phyloP scores from a whole-genome alignment of 2,888 invertebrate genomes.

The Melikaiella ostensackeni region DNA sequence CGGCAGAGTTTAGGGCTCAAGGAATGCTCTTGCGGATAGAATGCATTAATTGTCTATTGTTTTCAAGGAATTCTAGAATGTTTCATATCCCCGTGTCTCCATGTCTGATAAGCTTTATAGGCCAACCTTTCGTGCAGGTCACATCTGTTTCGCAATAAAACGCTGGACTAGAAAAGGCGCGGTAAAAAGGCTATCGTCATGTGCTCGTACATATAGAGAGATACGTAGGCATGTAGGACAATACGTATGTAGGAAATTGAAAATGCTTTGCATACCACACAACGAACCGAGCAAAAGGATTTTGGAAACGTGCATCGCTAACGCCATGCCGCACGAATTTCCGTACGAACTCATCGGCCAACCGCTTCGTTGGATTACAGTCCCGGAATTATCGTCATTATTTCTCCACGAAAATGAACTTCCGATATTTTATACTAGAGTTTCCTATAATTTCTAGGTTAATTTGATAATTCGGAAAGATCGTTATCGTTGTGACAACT shows the following conservation, averaged over 20 bases:
- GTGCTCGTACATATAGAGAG: not conserved
- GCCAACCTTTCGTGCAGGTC: not conserved
- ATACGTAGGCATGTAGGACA: slow-evolving; percentile 27
- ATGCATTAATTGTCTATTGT: slow-evolving; percentile 73
- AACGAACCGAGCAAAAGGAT: slow-evolving; percentile 12
- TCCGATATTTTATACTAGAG: slow-evolving; percentile 6
- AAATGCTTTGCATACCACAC: slow-evolving; percentile 31
- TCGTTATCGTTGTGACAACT: not conserved
- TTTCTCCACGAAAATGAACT: not conserved
- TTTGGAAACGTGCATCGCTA: not conserved
- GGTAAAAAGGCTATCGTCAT: slow-evolving; percentile 4
- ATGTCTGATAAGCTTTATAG: not conserved
- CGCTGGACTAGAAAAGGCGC: slow-evolving; percentile 2
- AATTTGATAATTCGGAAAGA: not conserved
- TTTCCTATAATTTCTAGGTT: not conserved
- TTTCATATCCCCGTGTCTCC: slow-evolving; percentile 36
- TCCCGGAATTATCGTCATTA: slow-evolving; percentile 16
- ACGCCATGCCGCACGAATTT: not conserved
- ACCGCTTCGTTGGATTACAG: slow-evolving; percentile 12
- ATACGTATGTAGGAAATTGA: slow-evolving; percentile 27
- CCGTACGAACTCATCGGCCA: not conserved
- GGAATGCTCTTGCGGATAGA: slow-evolving; percentile 65
- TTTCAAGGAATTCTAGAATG: slow-evolving; percentile 59
- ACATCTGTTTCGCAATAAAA: slow-evolving; percentile 5
- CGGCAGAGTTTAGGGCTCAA: slow-evolving; percentile 50